These are phyloP conservation scores for Horisme vitalbata DNA, from an alignment of 2,888 invertebrate species.

Conservation along the genomic window DNA sequence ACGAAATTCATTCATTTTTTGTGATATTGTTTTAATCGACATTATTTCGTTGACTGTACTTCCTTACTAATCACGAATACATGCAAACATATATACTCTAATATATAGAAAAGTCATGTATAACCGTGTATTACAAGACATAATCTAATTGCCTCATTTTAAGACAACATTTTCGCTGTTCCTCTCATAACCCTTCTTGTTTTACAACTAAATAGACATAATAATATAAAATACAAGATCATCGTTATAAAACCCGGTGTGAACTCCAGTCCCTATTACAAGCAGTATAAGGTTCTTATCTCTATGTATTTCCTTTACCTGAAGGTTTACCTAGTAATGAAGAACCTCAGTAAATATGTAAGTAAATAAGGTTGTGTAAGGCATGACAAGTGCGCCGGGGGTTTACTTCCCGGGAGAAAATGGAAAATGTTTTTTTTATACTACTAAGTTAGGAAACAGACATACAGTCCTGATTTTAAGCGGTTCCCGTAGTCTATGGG, in stretches of 20 bases:
- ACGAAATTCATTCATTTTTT: too few species aligned
- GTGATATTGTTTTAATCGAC: too few species aligned
- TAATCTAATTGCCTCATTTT: constrained; percentile 6
- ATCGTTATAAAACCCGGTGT: background rate
- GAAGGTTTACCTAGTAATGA: background rate
- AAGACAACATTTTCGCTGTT: constrained; percentile 7
- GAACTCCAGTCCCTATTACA: too few species aligned
- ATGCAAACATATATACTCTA: too few species aligned
- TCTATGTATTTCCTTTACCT: too few species aligned
- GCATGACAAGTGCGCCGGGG: constrained; percentile 1
- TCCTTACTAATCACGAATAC: too few species aligned
- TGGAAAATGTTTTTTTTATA: background rate
- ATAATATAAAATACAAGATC: background rate
- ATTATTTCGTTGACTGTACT: too few species aligned
- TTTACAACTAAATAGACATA: constrained; percentile 3
- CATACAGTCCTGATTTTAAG: background rate
- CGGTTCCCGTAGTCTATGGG: too few species aligned
- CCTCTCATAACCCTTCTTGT: background rate
- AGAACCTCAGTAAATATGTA: background rate
- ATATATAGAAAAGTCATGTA: too few species aligned
- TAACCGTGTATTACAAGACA: background rate
- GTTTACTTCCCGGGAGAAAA: background rate
- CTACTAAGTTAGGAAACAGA: too few species aligned
- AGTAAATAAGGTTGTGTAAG: constrained; percentile 5
- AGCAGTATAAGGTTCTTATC: too few species aligned